phyloP scores from a whole-genome alignment of 2,888 invertebrate genomes.

The Acanthosepion lycidas region DNA sequence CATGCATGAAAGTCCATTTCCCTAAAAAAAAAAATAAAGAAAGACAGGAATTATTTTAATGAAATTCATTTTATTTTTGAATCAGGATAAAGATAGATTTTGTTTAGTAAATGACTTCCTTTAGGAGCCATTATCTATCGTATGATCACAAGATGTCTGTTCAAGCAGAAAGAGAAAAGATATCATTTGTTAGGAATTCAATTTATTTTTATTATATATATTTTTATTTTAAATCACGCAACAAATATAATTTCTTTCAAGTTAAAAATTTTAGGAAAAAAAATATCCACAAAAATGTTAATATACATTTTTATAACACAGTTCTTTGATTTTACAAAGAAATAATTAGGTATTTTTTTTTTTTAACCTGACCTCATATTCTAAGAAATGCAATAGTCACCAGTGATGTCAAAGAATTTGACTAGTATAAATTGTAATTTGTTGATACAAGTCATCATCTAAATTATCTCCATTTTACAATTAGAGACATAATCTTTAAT shows the following conservation, averaged over 20 bases:
- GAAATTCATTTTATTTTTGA: not conserved
- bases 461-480: no score
- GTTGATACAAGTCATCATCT: no score
- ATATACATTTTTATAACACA: not conserved
- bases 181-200: no score
- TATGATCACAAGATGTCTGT: no score
- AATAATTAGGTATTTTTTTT: not conserved
- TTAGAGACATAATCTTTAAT: no score
- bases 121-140: no score
- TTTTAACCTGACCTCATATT: not conserved
- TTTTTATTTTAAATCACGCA: not conserved
- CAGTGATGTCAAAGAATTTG: no score
- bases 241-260: not conserved
- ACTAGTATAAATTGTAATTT: no score
- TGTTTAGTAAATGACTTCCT: no score
- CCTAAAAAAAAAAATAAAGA: not conserved
- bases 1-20: no score
- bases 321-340: not conserved
- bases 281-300: slow-evolving; percentile 9
- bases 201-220: not conserved
- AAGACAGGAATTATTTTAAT: not conserved
- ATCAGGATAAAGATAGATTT: not conserved
- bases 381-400: not conserved
- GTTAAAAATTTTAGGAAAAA: not conserved
- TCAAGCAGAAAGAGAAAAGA: no score